These are phyloP conservation scores for Phoxinus dragarum DNA, from an alignment of 2,797 vertebrate species.

Conservation along the genomic window DNA sequence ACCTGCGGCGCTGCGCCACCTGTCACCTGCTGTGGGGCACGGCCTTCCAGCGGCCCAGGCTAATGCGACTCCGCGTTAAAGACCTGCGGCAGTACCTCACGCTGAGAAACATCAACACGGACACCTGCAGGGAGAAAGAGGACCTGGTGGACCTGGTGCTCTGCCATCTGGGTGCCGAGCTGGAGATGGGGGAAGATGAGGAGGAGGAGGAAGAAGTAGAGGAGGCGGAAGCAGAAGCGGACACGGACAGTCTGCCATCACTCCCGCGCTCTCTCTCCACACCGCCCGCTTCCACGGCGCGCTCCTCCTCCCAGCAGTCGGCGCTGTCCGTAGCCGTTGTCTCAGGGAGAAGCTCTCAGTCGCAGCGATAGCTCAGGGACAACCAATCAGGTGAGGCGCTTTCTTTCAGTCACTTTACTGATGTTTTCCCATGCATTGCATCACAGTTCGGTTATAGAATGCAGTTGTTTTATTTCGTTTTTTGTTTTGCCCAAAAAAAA, in stretches of 20 bases:
- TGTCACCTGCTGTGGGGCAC: conserved; percentile 93
- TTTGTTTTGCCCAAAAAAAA: too few species aligned
- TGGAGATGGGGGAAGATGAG: conserved; percentile 72
- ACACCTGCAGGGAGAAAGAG: conserved; percentile 96
- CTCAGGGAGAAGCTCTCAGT: conserved; percentile 85
- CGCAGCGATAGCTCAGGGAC: conserved; percentile 85
- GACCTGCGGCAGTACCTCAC: conserved; percentile 95
- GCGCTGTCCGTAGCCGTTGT: conserved; percentile 75
- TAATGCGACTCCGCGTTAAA: conserved; percentile 94
- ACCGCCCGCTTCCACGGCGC: conserved; percentile 79
- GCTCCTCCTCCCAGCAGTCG: conserved; percentile 81
- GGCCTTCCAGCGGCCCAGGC: conserved; percentile 90
- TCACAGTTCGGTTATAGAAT: background rate
- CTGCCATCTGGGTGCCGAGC: conserved; percentile 82
- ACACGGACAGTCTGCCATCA: conserved; percentile 82
- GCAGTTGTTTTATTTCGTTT: too few species aligned
- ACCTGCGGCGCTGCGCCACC: conserved; percentile 89
- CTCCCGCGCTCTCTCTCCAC: conserved; percentile 79
- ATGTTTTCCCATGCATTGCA: conserved; percentile 2
- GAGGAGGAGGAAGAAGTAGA: conserved; percentile 81
- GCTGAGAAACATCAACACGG: conserved; percentile 91
- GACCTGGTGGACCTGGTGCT: conserved; percentile 97
- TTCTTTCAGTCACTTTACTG: background rate
- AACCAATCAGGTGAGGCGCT: conserved; percentile 75
- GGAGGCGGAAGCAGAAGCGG: conserved; percentile 74